Evolutionary conservation across 1,140 invertebrate genomes (phyloP).

Genomic region (Helicoverpa armigera): DNA sequence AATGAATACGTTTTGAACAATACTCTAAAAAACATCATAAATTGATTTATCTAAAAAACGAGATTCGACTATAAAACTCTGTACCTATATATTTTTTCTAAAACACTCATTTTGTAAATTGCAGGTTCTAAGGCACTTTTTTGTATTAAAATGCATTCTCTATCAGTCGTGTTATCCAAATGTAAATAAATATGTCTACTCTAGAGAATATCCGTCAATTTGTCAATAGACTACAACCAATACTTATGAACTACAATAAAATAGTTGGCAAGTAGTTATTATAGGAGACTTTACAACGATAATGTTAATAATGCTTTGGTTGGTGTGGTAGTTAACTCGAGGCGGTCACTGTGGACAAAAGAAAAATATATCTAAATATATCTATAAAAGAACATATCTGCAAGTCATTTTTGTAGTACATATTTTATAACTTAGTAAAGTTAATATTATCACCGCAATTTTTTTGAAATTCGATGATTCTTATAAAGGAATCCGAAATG

Average conservation of each 20-base stretch:
- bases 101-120: slow-evolving; percentile 45
- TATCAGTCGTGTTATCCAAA: slow-evolving; percentile 55
- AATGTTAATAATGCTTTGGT: slow-evolving; percentile 60
- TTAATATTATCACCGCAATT: no score
- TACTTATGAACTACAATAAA: slow-evolving; percentile 34
- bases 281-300: slow-evolving; percentile 55
- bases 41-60: slow-evolving; percentile 16
- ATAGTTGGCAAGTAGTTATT: slow-evolving; percentile 51
- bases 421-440: no score
- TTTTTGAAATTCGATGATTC: no score
- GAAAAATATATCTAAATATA: no score
- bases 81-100: neutral
- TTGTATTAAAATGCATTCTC: slow-evolving; percentile 52
- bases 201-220: slow-evolving; percentile 43
- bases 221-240: slow-evolving; percentile 47
- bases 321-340: slow-evolving; percentile 18
- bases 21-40: slow-evolving; percentile 8
- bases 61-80: neutral
- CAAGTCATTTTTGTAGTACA: neutral
- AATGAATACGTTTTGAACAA: slow-evolving; percentile 16
- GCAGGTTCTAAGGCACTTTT: slow-evolving; percentile 58
- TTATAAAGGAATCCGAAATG: no score
- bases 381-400: no score
- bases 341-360: slow-evolving; percentile 30
- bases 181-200: slow-evolving; percentile 52